These are phyloP conservation scores for Cataglyphis livida DNA, from an alignment of 2,888 invertebrate genomes.

Conservation along the genomic window DNA sequence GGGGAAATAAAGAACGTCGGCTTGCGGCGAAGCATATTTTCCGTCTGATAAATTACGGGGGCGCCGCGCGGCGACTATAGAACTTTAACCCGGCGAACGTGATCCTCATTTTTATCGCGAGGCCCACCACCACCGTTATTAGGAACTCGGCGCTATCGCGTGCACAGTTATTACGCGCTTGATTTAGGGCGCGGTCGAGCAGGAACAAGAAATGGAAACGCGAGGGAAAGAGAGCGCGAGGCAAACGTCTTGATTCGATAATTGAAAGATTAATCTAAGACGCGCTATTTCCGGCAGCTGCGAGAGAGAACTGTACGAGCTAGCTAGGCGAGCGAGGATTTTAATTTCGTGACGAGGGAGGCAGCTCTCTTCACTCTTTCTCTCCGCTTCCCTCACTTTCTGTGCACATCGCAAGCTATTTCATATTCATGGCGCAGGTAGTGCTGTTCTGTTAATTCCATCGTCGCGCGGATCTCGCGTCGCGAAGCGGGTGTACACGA, in stretches of 20 bases:
- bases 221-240: not conserved
- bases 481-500: constrained; percentile 38
- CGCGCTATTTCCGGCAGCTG: not conserved
- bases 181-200: constrained; percentile 47
- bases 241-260: constrained; percentile 47
- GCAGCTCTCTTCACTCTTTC: not conserved
- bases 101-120: constrained; percentile 52
- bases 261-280: constrained; percentile 48
- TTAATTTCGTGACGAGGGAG: constrained; percentile 64
- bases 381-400: not conserved
- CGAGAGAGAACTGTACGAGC: not conserved
- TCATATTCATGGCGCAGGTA: constrained; percentile 76
- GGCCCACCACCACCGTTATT: constrained; percentile 37
- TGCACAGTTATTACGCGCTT: constrained; percentile 47
- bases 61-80: constrained; percentile 45
- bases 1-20: constrained; percentile 34
- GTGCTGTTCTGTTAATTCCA: constrained; percentile 74
- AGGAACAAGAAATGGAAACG: constrained; percentile 1
- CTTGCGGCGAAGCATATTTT: constrained; percentile 49
- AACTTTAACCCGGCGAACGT: constrained; percentile 46
- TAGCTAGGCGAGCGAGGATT: constrained; percentile 54
- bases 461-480: constrained; percentile 65
- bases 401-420: constrained; percentile 55
- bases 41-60: constrained; percentile 46
- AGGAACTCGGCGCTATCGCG: constrained; percentile 39